phyloP scores from a whole-genome alignment of 2,888 invertebrate species.

The Heliconius charithonia region DNA sequence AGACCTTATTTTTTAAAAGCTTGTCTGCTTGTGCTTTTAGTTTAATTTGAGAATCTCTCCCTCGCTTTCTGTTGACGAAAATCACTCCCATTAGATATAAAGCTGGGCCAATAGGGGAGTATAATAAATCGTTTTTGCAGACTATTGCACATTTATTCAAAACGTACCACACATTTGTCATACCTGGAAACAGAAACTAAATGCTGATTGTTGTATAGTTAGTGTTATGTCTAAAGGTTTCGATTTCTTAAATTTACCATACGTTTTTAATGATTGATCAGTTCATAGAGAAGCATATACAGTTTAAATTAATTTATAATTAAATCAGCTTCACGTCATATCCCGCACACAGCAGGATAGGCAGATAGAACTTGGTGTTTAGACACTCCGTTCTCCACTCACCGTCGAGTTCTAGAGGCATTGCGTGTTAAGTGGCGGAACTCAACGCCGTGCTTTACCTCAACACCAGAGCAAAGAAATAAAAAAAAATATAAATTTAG shows the following conservation, averaged over 20 bases:
- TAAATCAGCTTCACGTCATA: no score
- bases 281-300: no score
- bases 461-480: no score
- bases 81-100: constrained; percentile 85
- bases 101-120: constrained; percentile 85
- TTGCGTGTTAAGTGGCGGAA: no score
- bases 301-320: no score
- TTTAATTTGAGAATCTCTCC: constrained; percentile 69
- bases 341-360: no score
- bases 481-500: no score
- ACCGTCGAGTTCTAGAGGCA: no score
- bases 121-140: constrained; percentile 85
- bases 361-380: no score
- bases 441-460: no score
- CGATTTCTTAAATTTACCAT: background rate
- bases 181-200: constrained; percentile 4
- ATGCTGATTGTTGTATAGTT: background rate
- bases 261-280: background rate
- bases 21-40: background rate
- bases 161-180: background rate
- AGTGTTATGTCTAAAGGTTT: background rate
- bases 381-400: no score
- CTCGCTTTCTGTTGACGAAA: constrained; percentile 85
- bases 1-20: background rate
- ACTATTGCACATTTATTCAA: constrained; percentile 83